These are phyloP conservation scores for Drosophila grimshawi DNA, from an alignment of 1,140 invertebrate genomes.

Conservation along the genomic window DNA sequence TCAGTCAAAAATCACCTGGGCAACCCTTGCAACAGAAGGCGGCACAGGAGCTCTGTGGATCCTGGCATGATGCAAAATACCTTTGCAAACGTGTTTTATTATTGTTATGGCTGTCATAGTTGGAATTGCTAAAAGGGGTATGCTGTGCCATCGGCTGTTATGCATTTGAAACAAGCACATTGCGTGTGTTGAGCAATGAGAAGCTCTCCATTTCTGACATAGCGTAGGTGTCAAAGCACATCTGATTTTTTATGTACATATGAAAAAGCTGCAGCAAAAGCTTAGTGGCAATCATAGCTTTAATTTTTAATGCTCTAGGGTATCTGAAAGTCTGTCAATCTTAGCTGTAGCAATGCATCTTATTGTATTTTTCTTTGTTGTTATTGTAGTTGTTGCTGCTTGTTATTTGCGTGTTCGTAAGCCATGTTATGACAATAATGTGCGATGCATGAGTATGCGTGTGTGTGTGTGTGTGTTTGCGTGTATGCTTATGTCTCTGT, in stretches of 20 bases:
- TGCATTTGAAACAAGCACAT: no score
- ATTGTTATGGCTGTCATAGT: conserved; percentile 37
- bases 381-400: conserved; percentile 38
- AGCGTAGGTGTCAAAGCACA: no score
- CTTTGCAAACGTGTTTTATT: conserved; percentile 37
- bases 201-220: no score
- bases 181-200: no score
- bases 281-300: no score
- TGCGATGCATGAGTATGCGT: conserved; percentile 39
- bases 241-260: no score
- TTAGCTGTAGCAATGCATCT: background rate
- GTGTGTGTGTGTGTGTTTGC: conserved; percentile 16
- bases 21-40: conserved; percentile 36
- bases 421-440: conserved; percentile 82
- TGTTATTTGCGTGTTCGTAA: conserved; percentile 74
- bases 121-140: background rate
- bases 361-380: conserved; percentile 47
- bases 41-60: conserved; percentile 9
- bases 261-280: no score
- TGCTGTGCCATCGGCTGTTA: background rate
- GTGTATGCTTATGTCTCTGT: background rate
- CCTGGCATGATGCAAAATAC: conserved; percentile 41
- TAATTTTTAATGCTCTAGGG: background rate
- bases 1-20: conserved; percentile 71
- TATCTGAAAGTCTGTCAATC: background rate